Conservation (phyloP, 2,113 vertebrate species). For the Copsychus sechellarum region DNA sequence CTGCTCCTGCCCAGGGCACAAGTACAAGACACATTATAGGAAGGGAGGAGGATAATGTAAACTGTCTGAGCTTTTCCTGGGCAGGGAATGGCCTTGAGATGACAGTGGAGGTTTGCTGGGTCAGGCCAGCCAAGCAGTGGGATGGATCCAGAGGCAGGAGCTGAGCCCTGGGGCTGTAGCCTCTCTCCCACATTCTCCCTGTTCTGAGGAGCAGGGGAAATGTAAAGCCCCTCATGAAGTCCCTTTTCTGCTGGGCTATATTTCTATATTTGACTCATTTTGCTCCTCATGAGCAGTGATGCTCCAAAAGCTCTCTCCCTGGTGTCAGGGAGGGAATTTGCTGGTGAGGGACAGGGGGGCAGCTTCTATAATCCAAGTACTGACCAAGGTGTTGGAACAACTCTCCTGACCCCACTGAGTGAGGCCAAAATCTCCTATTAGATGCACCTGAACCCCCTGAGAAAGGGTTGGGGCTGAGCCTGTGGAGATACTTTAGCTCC, state of each 20-base stretch:
- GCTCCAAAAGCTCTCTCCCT: accelerated
- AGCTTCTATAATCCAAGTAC: not conserved
- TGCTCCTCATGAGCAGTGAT: accelerated
- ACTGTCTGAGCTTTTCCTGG: not conserved
- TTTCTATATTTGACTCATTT: not conserved
- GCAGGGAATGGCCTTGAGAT: not conserved
- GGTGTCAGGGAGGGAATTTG: not conserved
- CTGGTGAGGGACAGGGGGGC: not conserved
- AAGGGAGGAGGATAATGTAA: not conserved
- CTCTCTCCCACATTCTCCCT: accelerated
- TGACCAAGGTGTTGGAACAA: not conserved
- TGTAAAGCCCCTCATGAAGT: accelerated
- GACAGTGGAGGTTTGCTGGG: not conserved
- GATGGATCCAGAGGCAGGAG: not conserved
- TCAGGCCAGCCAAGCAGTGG: not conserved
- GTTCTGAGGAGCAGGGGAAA: not conserved
- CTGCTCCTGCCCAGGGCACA: not conserved
- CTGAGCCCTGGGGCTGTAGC: not conserved
- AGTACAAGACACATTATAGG: not conserved
- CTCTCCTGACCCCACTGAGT: not conserved
- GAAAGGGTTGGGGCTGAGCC: not conserved
- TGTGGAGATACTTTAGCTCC: not conserved
- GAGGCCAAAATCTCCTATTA: not conserved
- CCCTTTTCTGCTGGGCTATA: not conserved
- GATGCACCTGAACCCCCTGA: not conserved